Evolutionary conservation across 2,113 vertebrate genomes (phyloP).

Genomic region (Aix galericulata): DNA sequence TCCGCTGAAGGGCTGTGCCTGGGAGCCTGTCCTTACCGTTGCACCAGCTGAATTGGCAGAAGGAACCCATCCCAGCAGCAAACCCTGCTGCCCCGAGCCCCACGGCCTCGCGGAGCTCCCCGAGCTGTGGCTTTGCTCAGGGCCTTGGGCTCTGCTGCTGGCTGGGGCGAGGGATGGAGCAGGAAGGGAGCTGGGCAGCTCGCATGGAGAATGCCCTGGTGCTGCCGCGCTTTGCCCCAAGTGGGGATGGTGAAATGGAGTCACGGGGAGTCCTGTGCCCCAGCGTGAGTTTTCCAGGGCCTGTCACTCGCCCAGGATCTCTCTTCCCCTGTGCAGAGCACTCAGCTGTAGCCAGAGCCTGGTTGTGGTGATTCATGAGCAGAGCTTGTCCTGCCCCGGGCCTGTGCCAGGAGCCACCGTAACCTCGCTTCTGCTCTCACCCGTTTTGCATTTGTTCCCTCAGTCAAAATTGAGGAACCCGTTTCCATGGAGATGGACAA

Average conservation of each 20-base stretch:
- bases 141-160: neutral
- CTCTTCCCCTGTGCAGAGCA: too few relatives aligned
- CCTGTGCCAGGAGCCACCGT: accelerated
- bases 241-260: neutral
- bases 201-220: accelerated
- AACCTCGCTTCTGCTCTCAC: neutral
- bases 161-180: neutral
- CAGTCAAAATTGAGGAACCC: slow-evolving; percentile 93
- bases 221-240: accelerated
- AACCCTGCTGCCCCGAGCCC: neutral
- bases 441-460: neutral
- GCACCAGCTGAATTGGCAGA: neutral
- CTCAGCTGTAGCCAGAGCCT: neutral
- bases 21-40: neutral
- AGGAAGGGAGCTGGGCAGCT: neutral
- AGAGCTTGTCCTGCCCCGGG: neutral
- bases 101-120: accelerated
- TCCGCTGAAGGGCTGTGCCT: neutral
- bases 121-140: neutral
- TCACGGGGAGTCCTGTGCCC: neutral
- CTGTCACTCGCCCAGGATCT: accelerated
- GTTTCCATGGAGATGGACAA: slow-evolving; percentile 93
- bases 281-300: neutral
- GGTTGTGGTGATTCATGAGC: neutral
- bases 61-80: neutral